These are phyloP conservation scores for Oncorhynchus gorbuscha DNA, from an alignment of 2,113 vertebrate genomes.

Conservation along the genomic window DNA sequence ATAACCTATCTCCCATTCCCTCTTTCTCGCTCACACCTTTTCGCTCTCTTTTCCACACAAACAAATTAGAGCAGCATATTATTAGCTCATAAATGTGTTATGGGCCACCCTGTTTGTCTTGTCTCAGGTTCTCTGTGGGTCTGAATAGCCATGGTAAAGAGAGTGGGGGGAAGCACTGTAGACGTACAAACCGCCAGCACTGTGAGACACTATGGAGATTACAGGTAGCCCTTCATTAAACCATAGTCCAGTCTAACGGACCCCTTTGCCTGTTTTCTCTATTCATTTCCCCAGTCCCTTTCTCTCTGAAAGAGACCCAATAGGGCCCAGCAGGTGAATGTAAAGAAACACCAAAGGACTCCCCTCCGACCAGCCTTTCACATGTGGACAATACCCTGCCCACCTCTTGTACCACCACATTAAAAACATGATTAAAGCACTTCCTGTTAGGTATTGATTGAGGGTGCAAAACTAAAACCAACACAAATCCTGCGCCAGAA, in stretches of 20 bases:
- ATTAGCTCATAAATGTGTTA: slow-evolving; percentile 85
- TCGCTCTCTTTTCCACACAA: slow-evolving; percentile 5
- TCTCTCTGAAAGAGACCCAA: slow-evolving; percentile 79
- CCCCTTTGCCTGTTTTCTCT: slow-evolving; percentile 83
- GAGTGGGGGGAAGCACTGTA: slow-evolving; percentile 56
- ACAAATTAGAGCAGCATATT: slow-evolving; percentile 59
- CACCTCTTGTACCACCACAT: slow-evolving; percentile 83
- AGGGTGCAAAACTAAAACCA: slow-evolving; percentile 89
- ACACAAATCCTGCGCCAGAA: slow-evolving; percentile 76
- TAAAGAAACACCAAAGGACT: slow-evolving; percentile 91
- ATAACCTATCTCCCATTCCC: background rate
- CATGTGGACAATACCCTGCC: slow-evolving; percentile 81
- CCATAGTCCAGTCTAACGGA: slow-evolving; percentile 79
- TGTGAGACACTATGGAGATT: slow-evolving; percentile 84
- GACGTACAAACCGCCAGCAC: slow-evolving; percentile 77
- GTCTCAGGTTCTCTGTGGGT: slow-evolving; percentile 77
- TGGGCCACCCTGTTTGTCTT: slow-evolving; percentile 56
- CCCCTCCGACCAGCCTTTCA: slow-evolving; percentile 79
- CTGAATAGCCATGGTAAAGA: slow-evolving; percentile 78
- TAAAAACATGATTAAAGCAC: slow-evolving; percentile 95
- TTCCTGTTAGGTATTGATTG: slow-evolving; percentile 87
- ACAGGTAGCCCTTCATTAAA: slow-evolving; percentile 91
- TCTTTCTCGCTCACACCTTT: slow-evolving; percentile 5
- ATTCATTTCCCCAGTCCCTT: slow-evolving; percentile 85
- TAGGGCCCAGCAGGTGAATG: slow-evolving; percentile 97